Conservation (phyloP, 2,888 invertebrate species). For the Ophion ellenae region DNA sequence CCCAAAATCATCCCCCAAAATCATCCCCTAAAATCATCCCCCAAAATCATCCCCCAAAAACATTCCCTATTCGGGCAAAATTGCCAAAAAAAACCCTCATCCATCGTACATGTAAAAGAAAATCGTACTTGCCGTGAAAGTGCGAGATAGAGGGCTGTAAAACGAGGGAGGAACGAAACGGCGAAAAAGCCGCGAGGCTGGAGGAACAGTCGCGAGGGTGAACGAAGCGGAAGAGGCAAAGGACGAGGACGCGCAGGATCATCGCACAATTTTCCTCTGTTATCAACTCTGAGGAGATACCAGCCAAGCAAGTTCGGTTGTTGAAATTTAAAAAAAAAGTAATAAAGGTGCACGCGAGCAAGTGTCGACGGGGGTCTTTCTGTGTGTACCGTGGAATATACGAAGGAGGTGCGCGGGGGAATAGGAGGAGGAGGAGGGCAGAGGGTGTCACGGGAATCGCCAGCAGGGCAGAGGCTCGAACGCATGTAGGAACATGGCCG, state of each 20-base stretch:
- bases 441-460: constrained; percentile 77
- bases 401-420: neutral
- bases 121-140: constrained; percentile 54
- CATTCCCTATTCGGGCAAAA: neutral
- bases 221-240: constrained; percentile 57
- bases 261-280: neutral
- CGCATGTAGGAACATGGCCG: constrained; percentile 84
- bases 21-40: too few species aligned
- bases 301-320: neutral
- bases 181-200: constrained; percentile 33
- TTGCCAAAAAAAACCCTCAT: constrained; percentile 32
- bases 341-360: constrained; percentile 43
- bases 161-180: constrained; percentile 68
- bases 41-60: constrained; percentile 13
- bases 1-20: too few species aligned
- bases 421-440: neutral
- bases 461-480: constrained; percentile 83
- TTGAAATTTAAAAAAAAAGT: constrained; percentile 1
- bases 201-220: constrained; percentile 57
- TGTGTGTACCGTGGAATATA: constrained; percentile 62
- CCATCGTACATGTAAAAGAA: neutral
- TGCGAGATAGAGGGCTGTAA: constrained; percentile 71
- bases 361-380: constrained; percentile 67
- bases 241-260: constrained; percentile 56
- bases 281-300: neutral